Percentiles rank a stretch among this genome's conserved stretches.
These are phyloP conservation scores for Tethya wilhelma DNA, from an alignment of 37 sponge, comb jelly and placozoan species.

Conservation along the genomic window DNA sequence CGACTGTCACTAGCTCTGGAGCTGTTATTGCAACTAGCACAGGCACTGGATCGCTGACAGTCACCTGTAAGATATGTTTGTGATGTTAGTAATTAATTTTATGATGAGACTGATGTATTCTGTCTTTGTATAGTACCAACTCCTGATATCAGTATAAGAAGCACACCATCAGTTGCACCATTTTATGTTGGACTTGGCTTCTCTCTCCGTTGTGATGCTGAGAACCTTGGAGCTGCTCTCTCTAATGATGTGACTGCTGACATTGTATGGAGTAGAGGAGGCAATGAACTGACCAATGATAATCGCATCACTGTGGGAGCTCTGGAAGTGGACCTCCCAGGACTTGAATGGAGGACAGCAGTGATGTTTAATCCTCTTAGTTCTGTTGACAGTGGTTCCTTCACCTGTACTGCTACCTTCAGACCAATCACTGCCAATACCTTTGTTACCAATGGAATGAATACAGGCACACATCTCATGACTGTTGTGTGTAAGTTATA, in stretches of 20 bases:
- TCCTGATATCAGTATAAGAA: neutral
- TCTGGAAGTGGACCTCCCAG: neutral
- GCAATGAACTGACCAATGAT: neutral
- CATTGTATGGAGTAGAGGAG: neutral
- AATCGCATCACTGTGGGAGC: neutral
- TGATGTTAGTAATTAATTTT: too few species aligned
- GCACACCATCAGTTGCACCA: neutral
- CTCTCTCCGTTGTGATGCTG: too few species aligned
- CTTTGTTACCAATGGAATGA: neutral
- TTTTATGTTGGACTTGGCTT: neutral
- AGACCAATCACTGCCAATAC: neutral
- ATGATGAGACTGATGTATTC: too few species aligned
- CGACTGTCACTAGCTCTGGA: too few species aligned
- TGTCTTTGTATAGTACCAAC: too few species aligned
- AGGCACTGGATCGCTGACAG: too few species aligned
- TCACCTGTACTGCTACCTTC: neutral
- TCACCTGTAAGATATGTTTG: too few species aligned
- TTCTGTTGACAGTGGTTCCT: neutral
- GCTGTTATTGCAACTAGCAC: too few species aligned
- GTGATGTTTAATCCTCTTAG: slow-evolving; percentile 4
- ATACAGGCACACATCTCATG: neutral
- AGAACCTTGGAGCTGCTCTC: neutral
- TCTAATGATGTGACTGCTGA: neutral
- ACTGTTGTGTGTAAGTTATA: neutral
- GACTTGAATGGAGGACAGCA: neutral